These are phyloP conservation scores for Saccopteryx leptura DNA, from an alignment of 2,113 vertebrate species.

Conservation along the genomic window DNA sequence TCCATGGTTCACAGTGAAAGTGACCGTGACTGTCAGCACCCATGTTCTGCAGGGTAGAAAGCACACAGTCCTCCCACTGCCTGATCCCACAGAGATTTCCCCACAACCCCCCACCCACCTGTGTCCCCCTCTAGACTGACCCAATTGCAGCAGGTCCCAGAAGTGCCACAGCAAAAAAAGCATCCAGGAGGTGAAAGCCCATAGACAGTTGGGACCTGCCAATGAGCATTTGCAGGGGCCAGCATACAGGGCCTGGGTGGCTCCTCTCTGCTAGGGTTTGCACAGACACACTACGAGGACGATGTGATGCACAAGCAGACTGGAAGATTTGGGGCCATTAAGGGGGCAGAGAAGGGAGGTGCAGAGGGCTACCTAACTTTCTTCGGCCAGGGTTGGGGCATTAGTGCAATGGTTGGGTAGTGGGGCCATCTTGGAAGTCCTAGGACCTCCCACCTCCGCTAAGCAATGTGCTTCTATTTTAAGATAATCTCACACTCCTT, in stretches of 20 bases:
- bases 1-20: not conserved
- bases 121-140: not conserved
- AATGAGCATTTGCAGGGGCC: not conserved
- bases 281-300: not conserved
- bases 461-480: not conserved
- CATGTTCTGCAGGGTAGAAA: not conserved
- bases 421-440: not conserved
- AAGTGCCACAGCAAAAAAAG: not conserved
- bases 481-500: constrained; percentile 6
- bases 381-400: not conserved
- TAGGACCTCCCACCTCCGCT: not conserved
- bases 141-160: not conserved
- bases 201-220: not conserved
- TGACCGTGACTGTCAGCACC: not conserved
- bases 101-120: not conserved
- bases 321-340: not conserved
- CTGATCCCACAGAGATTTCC: not conserved
- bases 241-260: not conserved
- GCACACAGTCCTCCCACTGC: not conserved
- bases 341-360: not conserved
- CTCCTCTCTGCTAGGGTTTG: not conserved
- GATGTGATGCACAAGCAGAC: not conserved
- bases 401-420: not conserved
- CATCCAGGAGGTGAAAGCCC: not conserved
- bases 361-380: not conserved